Evolutionary conservation across 2,797 vertebrate species (phyloP).

Genomic region (Pteropus rufus): DNA sequence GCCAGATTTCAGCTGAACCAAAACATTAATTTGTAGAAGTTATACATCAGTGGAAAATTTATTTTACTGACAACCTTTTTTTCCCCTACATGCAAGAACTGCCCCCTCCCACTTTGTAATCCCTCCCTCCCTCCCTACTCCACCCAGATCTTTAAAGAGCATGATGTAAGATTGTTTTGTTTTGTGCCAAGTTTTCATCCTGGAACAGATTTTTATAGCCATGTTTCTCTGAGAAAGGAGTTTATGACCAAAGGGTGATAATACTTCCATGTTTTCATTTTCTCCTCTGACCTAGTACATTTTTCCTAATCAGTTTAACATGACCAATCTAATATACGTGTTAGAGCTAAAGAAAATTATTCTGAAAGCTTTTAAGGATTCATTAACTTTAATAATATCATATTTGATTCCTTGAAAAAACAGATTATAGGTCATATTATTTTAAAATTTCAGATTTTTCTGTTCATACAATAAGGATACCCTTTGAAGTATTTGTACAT

Average conservation of each 20-base stretch:
- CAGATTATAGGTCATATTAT: neutral
- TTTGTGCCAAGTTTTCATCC: slow-evolving; percentile 61
- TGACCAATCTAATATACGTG: neutral
- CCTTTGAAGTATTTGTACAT: neutral
- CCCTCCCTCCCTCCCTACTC: slow-evolving; percentile 10
- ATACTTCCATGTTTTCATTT: slow-evolving; percentile 40
- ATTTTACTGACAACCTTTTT: slow-evolving; percentile 27
- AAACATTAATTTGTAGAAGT: slow-evolving; percentile 38
- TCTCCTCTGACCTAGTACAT: slow-evolving; percentile 21
- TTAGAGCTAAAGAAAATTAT: slow-evolving; percentile 3
- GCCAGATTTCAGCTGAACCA: neutral
- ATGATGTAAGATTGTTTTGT: slow-evolving; percentile 47
- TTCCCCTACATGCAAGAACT: neutral
- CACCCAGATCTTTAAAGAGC: slow-evolving; percentile 57
- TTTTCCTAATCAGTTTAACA: slow-evolving; percentile 52
- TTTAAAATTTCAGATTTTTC: slow-evolving; percentile 29
- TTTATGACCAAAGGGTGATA: slow-evolving; percentile 54
- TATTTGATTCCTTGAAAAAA: neutral
- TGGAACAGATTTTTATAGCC: slow-evolving; percentile 66
- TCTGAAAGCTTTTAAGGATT: slow-evolving; percentile 28
- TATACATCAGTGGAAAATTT: slow-evolving; percentile 29
- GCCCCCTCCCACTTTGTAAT: slow-evolving; percentile 27
- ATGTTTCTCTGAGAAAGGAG: slow-evolving; percentile 65
- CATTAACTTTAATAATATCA: neutral
- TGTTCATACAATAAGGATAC: neutral